Evolutionary conservation across 2,888 invertebrate species (phyloP).

Genomic region (Hartigia nigra): DNA sequence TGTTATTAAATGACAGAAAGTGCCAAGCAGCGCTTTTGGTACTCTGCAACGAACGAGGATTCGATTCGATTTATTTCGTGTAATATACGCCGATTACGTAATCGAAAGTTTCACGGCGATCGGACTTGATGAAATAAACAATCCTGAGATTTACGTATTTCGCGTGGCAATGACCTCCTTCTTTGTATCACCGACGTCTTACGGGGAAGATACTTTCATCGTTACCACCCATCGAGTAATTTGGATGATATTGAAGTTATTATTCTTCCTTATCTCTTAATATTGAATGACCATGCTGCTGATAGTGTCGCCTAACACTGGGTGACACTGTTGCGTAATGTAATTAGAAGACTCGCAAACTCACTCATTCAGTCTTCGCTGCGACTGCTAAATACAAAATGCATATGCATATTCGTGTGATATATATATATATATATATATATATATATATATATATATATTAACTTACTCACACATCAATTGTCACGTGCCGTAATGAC

Average conservation of each 20-base stretch:
- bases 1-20: not conserved
- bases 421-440: no score
- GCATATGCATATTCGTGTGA: rapidly evolving
- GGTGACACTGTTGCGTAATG: not conserved
- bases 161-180: not conserved
- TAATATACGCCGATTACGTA: not conserved
- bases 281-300: not conserved
- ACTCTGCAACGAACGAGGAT: not conserved
- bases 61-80: not conserved
- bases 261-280: not conserved
- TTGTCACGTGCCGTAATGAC: not conserved
- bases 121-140: not conserved
- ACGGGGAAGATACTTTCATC: not conserved
- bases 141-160: not conserved
- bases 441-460: no score
- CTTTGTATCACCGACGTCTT: not conserved
- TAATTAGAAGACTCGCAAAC: not conserved
- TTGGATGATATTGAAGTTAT: not conserved
- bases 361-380: not conserved
- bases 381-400: not conserved
- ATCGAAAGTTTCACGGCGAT: not conserved
- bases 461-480: no score
- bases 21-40: not conserved
- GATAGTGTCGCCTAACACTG: not conserved
- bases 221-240: not conserved